Evolutionary conservation across 2,888 invertebrate genomes (phyloP), one percentile per base, ranked within the genome.

Genomic region (Torymus tubicola): DNA sequence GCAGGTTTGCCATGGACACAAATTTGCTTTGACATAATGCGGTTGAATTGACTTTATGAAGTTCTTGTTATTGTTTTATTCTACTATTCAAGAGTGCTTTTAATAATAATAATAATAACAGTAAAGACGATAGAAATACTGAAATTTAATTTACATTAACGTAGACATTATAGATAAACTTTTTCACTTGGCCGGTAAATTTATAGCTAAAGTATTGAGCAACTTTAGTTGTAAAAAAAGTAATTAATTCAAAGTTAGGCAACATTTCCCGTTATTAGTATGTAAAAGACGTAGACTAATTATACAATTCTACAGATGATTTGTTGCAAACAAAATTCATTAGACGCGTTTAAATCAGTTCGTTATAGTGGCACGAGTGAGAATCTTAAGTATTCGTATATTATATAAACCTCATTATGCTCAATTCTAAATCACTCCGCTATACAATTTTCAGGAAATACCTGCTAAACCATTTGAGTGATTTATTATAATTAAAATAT

Each of bases 161-260:
- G 8, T 42, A 42, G 42, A 8, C 42, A 42, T 18, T 50, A 58
- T 67, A 50, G 60, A 58, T 74, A 58, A 63, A 63, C n/a, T 24
- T 74, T 58, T 60, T 58, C 67, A 52, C 4, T 8, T 8, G 12
- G 2, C 18, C n/a, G 14, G n/a, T 52, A 21, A 58, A 74, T 58
- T 74, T 74, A 67, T 74, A 50, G 58, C 50, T 57, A 74, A 65
- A 74, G 21, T 67, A 67, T 74, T 58, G 24, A 42, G 55, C 16
- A 71, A 71, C 52, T 14, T 42, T 2, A 16, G 13, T 21, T n/a
- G 8, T 18, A 64, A 73, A 73, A 64, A 42, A 11, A 13, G 42
- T n/a, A 73, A 73, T 64, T 55, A 73, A 73, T 73, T 71, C 50
- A 21, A 71, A 21, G 61, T 71, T 71, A 42, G 52, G 71, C 21